A percentile compares a stretch with the other conserved stretches of the same genome.
Evolutionary conservation across 2,113 vertebrate species (phyloP).

Genomic region (Nesoenas mayeri): DNA sequence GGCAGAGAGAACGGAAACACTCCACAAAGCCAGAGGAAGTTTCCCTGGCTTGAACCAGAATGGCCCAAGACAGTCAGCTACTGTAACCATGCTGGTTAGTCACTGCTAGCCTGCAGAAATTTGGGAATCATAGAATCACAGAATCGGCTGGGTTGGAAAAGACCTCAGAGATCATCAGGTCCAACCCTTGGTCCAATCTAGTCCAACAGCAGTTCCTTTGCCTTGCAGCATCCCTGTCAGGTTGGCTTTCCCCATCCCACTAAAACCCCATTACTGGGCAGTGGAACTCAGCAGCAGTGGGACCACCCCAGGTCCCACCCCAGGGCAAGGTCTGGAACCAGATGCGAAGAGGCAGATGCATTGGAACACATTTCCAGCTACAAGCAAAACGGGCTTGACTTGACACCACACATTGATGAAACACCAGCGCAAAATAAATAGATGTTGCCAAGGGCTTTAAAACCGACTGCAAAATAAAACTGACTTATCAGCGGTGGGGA

Average conservation of each 20-base stretch:
- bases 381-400: background rate
- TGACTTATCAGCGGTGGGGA: rapidly evolving
- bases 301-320: background rate
- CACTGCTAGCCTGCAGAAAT: background rate
- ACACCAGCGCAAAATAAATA: background rate
- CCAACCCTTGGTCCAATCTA: too few species aligned
- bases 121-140: too few species aligned
- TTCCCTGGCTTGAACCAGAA: background rate
- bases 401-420: rapidly evolving
- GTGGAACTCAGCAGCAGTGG: background rate
- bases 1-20: background rate
- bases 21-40: background rate
- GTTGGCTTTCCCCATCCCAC: background rate
- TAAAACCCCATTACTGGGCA: background rate
- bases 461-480: background rate
- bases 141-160: too few species aligned
- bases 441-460: background rate
- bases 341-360: background rate
- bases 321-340: background rate
- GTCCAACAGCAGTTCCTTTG: background rate
- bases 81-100: background rate
- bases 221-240: background rate
- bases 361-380: background rate
- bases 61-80: background rate
- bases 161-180: too few species aligned